These are phyloP conservation scores for Grantiella picta DNA, from an alignment of 2,113 vertebrate genomes.

Conservation along the genomic window DNA sequence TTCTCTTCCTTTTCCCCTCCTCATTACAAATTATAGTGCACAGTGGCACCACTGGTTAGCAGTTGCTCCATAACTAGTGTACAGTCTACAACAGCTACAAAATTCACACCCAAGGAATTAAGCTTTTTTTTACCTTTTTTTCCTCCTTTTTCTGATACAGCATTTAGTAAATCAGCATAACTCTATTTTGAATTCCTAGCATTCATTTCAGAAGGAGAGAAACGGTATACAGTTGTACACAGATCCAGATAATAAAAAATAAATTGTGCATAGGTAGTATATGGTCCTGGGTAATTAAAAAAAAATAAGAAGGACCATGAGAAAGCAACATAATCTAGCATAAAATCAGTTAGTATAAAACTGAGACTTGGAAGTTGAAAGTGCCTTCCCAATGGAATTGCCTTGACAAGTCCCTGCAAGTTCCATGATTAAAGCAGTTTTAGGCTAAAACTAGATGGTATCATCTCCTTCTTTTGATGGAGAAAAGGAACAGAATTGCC, in stretches of 20 bases:
- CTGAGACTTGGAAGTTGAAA: not conserved
- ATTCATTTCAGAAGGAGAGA: not conserved
- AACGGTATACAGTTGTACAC: not conserved
- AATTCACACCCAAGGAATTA: not conserved
- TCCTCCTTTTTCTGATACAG: not conserved
- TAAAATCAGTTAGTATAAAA: not conserved
- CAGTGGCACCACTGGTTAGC: not conserved
- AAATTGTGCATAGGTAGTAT: not conserved
- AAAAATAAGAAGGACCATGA: not conserved
- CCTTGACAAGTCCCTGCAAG: not conserved
- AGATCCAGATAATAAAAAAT: not conserved
- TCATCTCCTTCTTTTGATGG: not conserved
- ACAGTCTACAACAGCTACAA: not conserved
- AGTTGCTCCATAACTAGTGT: not conserved
- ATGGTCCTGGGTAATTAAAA: not conserved
- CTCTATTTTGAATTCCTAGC: not conserved
- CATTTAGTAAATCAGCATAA: not conserved
- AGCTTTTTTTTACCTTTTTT: not conserved
- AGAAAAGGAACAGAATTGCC: not conserved
- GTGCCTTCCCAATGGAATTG: not conserved
- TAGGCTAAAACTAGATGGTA: not conserved
- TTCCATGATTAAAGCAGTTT: not conserved
- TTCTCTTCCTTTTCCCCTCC: not conserved
- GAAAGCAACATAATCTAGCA: not conserved
- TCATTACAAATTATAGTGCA: not conserved